phyloP scores from a whole-genome alignment of 2,888 invertebrate species.

The Ochropleura plecta region DNA sequence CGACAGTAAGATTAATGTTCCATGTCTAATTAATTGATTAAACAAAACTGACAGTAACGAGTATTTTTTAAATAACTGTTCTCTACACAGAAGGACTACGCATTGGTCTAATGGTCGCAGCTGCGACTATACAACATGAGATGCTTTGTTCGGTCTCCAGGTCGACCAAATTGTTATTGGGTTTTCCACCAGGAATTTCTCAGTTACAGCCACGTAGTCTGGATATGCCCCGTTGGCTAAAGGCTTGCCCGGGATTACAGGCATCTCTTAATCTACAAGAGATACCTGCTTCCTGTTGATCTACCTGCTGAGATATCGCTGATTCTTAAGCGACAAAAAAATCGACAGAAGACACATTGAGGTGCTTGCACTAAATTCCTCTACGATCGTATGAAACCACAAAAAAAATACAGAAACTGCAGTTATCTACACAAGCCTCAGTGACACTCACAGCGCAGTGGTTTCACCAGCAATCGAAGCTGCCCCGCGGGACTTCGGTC shows the following conservation, averaged over 20 bases:
- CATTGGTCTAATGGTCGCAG: no score
- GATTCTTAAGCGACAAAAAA: neutral
- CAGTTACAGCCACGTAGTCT: no score
- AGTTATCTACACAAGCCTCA: conserved; percentile 18
- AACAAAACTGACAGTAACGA: neutral
- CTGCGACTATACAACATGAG: no score
- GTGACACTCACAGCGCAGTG: conserved; percentile 44
- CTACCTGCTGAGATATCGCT: no score
- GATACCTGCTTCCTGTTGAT: no score
- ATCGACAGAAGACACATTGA: neutral
- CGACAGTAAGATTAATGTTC: neutral
- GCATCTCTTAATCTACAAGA: no score
- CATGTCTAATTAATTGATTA: neutral
- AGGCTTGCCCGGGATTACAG: no score
- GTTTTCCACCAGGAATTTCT: no score
- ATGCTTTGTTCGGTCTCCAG: no score
- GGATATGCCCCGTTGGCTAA: no score
- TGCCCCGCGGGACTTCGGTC: conserved; percentile 51
- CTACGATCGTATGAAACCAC: neutral
- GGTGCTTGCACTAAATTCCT: neutral
- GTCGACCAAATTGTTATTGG: no score
- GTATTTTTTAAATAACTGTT: neutral
- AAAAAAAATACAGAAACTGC: conserved; percentile 6
- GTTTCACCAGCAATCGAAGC: conserved; percentile 56
- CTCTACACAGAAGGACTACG: neutral